Base-by-base conservation (phyloP, 2,113 vertebrate species). In the Ochotona curzoniae region DNA sequence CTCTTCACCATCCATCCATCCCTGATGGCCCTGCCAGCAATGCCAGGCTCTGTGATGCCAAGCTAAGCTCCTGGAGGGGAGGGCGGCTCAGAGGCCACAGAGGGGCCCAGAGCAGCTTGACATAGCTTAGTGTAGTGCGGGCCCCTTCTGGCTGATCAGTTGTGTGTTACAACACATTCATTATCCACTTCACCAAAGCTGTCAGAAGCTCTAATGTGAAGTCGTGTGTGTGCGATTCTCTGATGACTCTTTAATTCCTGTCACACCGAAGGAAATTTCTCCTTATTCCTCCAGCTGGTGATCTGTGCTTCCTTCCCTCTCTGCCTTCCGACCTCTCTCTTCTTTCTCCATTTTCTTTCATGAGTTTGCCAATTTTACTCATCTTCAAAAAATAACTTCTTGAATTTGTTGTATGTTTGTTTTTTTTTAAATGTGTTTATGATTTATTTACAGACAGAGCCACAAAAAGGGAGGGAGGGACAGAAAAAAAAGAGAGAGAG, bases 41-140 rank as follows among this genome's bases (percentile, higher is more conserved):
- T 25, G 12, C 26, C n/a, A n/a, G 70, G 2, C 12, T 69, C 54
- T 15, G 0, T 1, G 7, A 7, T 9, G 21, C 28, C 38, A 4
- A 8, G 12, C 17, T 2, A 2, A 10, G 61, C 17, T 44, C 47
- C 32, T 7, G 9, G 13, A 8, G 5, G 54, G 21, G n/a, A n/a
- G n/a, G n/a, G n/a, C n/a, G n/a, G 26, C 28, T 30, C 80, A 54
- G 4, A 1, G 3, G 12, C 63, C 80, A 38, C 11, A 30, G 0
- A 23, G 30, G 20, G 47, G n/a, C 14, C 9, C 26, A 17, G 1
- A 44, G 21, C 1, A 47, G 15, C 51, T 17, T 20, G 25, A 44
- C 25, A 51, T 30, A 21, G 12, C 57, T 1, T 5, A 23, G 15
- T 9, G 38, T 13, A 30, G 60, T 2, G 10, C 23, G 18, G 3